A percentile compares a stretch with the other conserved stretches of the same genome.
Conservation (phyloP, 2,888 invertebrate species). For the Allolobophora icterica region DNA sequence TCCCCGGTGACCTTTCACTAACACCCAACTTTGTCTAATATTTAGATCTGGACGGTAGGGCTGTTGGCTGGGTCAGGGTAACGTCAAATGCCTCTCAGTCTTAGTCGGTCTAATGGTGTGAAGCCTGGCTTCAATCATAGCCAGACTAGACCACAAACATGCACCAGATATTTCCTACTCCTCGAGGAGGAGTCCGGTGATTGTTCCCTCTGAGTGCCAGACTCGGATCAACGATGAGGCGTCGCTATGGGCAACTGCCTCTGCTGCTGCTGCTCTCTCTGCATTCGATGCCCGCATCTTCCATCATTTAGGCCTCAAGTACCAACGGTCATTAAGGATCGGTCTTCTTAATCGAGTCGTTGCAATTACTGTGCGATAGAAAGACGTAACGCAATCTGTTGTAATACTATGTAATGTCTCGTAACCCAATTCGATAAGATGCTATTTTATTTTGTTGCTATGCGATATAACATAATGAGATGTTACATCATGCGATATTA, state of each 20-base stretch:
- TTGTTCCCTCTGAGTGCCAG: background rate
- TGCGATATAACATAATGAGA: background rate
- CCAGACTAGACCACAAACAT: background rate
- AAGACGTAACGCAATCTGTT: background rate
- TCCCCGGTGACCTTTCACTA: background rate
- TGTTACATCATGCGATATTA: background rate
- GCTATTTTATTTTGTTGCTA: too few relatives aligned
- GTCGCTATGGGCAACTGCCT: background rate
- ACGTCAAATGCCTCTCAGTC: background rate
- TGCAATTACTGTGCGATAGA: background rate
- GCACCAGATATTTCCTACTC: constrained; percentile 11
- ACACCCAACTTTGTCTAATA: background rate
- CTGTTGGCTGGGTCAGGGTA: background rate
- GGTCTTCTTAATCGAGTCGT: background rate
- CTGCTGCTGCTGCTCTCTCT: background rate
- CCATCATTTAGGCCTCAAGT: background rate
- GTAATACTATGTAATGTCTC: too few relatives aligned
- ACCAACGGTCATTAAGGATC: background rate
- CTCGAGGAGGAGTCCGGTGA: background rate
- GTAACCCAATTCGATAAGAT: too few relatives aligned
- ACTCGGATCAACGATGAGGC: constrained; percentile 12
- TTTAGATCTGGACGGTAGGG: background rate
- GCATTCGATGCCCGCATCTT: background rate
- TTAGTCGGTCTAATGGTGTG: background rate
- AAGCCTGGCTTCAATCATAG: background rate